A percentile compares a stretch with the other conserved stretches of the same genome.
phyloP scores from a whole-genome alignment of 2,113 vertebrate genomes.

The Girardinichthys multiradiatus region DNA sequence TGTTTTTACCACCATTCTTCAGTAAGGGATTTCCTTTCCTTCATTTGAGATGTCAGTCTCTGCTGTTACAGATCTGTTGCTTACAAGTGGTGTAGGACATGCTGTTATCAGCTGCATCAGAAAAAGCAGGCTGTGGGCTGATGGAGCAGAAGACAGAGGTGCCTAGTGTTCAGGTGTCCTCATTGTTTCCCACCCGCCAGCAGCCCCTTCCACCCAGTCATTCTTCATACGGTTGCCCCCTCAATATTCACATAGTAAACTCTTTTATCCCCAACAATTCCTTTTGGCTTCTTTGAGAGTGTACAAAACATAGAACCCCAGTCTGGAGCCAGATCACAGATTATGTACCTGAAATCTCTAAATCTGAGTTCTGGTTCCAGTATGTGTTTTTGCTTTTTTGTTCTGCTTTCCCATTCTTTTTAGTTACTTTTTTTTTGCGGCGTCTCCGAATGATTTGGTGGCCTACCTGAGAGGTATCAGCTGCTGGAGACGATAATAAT shows the following conservation, averaged over 20 bases:
- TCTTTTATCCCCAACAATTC: constrained; percentile 43
- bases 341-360: constrained; percentile 54
- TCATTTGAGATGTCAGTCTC: constrained; percentile 14
- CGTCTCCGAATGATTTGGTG: constrained; percentile 77
- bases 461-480: constrained; percentile 78
- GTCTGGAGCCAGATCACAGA: constrained; percentile 27
- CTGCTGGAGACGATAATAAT: constrained; percentile 84
- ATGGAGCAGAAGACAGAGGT: neutral
- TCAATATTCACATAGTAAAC: constrained; percentile 67
- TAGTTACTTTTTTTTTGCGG: constrained; percentile 57
- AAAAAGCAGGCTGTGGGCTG: neutral
- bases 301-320: constrained; percentile 42
- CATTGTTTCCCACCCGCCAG: neutral
- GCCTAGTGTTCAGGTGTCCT: constrained; percentile 1
- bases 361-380: constrained; percentile 19
- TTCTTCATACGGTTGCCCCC: constrained; percentile 20
- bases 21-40: constrained; percentile 16
- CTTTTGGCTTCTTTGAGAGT: constrained; percentile 49
- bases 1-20: neutral
- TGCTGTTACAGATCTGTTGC: constrained; percentile 12
- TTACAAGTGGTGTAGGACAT: too few relatives aligned
- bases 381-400: constrained; percentile 34
- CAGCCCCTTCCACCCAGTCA: constrained; percentile 5
- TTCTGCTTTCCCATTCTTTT: constrained; percentile 11
- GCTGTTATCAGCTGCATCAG: neutral